Percentiles rank a stretch among this genome's conserved stretches.
phyloP scores from a whole-genome alignment of 1,140 invertebrate genomes.

The Artemia franciscana region DNA sequence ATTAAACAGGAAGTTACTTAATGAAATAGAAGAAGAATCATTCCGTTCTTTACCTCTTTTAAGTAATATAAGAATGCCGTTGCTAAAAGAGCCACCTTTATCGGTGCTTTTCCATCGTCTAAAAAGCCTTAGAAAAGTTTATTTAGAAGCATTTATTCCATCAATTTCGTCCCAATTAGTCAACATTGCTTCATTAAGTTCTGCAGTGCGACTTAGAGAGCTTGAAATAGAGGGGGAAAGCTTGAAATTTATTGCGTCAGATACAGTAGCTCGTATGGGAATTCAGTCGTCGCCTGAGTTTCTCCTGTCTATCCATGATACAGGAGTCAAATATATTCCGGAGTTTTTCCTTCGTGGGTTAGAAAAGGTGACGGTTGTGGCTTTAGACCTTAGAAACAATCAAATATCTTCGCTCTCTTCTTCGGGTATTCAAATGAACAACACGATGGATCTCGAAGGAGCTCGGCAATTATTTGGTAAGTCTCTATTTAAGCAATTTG shows the following conservation, averaged over 20 bases:
- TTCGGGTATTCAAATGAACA: not conserved
- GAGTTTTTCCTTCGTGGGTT: not conserved
- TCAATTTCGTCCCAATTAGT: slow-evolving; percentile 40
- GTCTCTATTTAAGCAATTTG: no score
- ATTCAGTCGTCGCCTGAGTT: slow-evolving; percentile 13
- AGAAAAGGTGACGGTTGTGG: not conserved
- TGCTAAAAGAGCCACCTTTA: slow-evolving; percentile 3
- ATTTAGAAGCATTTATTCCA: slow-evolving; percentile 28
- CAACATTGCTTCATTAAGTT: slow-evolving; percentile 17
- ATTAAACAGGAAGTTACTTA: slow-evolving; percentile 21
- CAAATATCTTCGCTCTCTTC: not conserved
- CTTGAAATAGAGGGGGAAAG: slow-evolving; percentile 48
- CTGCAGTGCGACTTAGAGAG: slow-evolving; percentile 38
- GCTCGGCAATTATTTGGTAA: not conserved
- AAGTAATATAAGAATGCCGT: slow-evolving; percentile 25
- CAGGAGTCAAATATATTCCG: not conserved
- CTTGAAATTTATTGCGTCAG: slow-evolving; percentile 20
- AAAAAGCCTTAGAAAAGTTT: slow-evolving; percentile 12
- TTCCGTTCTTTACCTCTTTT: slow-evolving; percentile 27
- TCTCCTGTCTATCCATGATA: slow-evolving; percentile 10
- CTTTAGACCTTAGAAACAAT: not conserved
- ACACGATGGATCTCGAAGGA: not conserved
- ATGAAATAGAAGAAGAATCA: slow-evolving; percentile 32
- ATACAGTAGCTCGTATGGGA: slow-evolving; percentile 12
- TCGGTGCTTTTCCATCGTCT: slow-evolving; percentile 10